Conservation (phyloP, 2,113 vertebrate genomes). For the Seriola quinqueradiata region DNA sequence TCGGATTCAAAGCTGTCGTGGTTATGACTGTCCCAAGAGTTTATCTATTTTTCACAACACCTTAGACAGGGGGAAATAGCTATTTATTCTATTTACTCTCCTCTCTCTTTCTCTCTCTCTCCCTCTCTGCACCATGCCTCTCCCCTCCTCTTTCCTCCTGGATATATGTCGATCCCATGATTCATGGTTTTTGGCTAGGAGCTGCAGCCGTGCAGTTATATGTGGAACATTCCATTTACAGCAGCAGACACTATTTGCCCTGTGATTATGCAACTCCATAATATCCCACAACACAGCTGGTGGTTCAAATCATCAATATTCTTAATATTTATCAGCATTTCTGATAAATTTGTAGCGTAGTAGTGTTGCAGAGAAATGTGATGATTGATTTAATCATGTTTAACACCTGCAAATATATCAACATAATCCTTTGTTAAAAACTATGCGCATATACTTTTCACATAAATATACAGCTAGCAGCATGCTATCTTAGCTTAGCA, state of each 20-base stretch:
- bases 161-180: constrained; percentile 58
- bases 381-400: background rate
- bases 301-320: constrained; percentile 2
- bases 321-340: background rate
- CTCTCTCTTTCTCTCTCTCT: background rate
- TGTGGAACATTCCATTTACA: constrained; percentile 73
- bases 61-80: constrained; percentile 1
- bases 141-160: constrained; percentile 51
- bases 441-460: background rate
- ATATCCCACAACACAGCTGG: constrained; percentile 32
- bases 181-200: constrained; percentile 66
- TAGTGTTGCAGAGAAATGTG: background rate
- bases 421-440: background rate
- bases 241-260: constrained; percentile 51
- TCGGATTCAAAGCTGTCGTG: constrained; percentile 6
- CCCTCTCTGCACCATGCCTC: background rate
- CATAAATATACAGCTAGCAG: background rate
- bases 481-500: background rate
- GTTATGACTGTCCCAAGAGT: constrained; percentile 10
- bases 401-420: background rate
- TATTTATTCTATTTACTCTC: background rate
- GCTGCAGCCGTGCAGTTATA: constrained; percentile 50
- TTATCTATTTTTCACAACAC: constrained; percentile 41
- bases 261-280: constrained; percentile 61
- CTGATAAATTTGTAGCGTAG: background rate